Base-by-base conservation (phyloP, 2,113 vertebrate species). In the Alces alces region DNA sequence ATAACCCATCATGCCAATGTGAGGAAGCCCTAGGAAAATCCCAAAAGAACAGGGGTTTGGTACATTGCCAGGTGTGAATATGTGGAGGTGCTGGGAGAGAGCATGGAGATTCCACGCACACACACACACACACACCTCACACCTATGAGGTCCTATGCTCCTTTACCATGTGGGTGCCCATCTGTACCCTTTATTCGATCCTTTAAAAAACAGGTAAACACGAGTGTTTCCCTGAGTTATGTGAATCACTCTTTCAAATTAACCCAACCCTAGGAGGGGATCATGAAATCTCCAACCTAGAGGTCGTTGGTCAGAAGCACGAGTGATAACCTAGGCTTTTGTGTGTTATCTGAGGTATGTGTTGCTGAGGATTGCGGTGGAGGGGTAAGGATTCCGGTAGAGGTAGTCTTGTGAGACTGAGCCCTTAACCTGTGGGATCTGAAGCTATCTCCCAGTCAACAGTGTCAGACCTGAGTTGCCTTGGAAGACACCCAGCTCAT, bases 321-420 rank as follows among this genome's bases (percentile, higher is more conserved):
- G 0, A 30, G 19, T n/a, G 79, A 23, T 82, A 52, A 50, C 30
- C 79, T n/a, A 12, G 50, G 30, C 30, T 82, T 82, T 23, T n/a
- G 47, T 7, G 17, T n/a, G 47, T 12, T 52, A 47, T 80, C 45
- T 80, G 45, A 80, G 5, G 1, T 33, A 10, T 50, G 28, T 80
- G 45, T 7, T 79, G 43, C 45, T 52, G 28, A 47, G 28, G 47
- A 17, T 19, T 66, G 64, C 64, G 36, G 9, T 17, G 28, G 47
- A 2, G 5, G 9, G 78, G 15, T 33, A 3, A 23, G 1, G 17
- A 23, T 73, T 39, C 0, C 0, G 5, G 30, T 47, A 17, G 78
- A 11, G 28, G 28, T 19, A 82, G 79, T 54, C 79, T 23, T 7
- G 33, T n/a, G 10, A 12, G 47, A 82, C 79, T 54, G 17, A 82